Base-by-base conservation (phyloP, 1,140 invertebrate genomes). In the Leptinotarsa undecemlineata region DNA sequence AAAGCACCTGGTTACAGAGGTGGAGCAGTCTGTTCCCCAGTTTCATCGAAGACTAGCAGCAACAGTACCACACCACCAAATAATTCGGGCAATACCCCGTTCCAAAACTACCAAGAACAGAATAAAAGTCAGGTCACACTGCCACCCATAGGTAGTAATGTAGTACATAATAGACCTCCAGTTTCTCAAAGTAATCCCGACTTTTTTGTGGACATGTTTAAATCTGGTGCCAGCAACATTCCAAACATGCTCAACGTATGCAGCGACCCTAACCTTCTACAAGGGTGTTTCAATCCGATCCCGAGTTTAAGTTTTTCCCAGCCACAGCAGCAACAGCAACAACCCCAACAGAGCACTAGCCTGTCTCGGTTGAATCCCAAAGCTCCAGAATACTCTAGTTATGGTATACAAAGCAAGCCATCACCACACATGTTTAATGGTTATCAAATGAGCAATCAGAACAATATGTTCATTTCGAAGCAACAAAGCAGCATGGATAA, bases 361-460 rank as follows among this genome's bases (percentile, higher is more conserved):
- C 91, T 91, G 86, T 95, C 94, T 48, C 89, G 94, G 68, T 88
- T 96, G 68, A 96, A 96, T 87, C 95, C 95, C 1, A 91, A 95
- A 81, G 95, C 95, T 20, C 94, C 94, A 3, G 94, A 96, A 85
- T 96, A 96, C 82, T 90, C 90, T 1, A 87, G 87, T 68, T 88
- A 88, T 74, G 83, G 86, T 62, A 87, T 82, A 79, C 74, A 86
- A 84, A 75, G 83, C 82, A 82, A 83, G 48, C 48, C 68, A 3
- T 20, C 62, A 15, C 73, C 73, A 15, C 76, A 79, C 47, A 73
- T 82, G 48, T 82, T 78, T 75, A 82, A 82, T 71, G 80, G 79
- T 11, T 83, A 78, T 73, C 76, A 72, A 26, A 76, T 80, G 78
- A 76, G 74, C 63, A 76, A 74, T 48, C 78, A 76, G 64, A 82